Evolutionary conservation across 92 coral and sea anemone genomes (phyloP), one percentile per base, ranked within the genome.

Genomic region (Plumapathes pennacea): DNA sequence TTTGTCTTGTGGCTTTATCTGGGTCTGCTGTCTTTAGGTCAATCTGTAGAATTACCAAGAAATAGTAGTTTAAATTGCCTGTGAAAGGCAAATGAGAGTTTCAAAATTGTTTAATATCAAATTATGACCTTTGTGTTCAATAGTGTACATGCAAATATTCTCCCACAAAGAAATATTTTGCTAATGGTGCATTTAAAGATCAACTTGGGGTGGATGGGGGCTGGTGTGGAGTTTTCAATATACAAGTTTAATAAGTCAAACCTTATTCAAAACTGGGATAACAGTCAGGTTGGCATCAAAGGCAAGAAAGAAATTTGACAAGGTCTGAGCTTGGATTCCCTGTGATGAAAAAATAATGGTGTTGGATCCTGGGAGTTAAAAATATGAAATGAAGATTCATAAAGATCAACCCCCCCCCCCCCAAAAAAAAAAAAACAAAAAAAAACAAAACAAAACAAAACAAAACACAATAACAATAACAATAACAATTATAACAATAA

Each of bases 261-360:
- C 96, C 98, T 92, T 92, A 67, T 92, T 92, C 10, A 92, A 76
- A 21, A 88, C 98, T 21, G 96, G 98, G 41, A 92, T 88, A 18
- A 92, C 74, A 25, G 71, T 50, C 45, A 92, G 58, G 28, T 82
- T 84, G 49, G 95, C 82, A 74, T 84, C 88, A 60, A 78, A 82
- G 17, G 98, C 98, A 46, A 88, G 75, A 61, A 88, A 84, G 51
- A 83, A 92, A 38, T 92, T 92, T 15, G 98, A 83, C 8, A 92
- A 86, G 19, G 98, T 92, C 54, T 92, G 98, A 18, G 98, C 98
- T 58, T 92, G 98, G 41, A 92, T 96, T 62, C 98, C 98, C 98
- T 92, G 31, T 1, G 37, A 5, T 13, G 20, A 69, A 38, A 56
- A 33, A 0, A 47, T 14, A 27, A 17, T 5, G 4, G 25, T 12